phyloP scores from a whole-genome alignment of 2,113 vertebrate species.

The Phrynosoma platyrhinos region DNA sequence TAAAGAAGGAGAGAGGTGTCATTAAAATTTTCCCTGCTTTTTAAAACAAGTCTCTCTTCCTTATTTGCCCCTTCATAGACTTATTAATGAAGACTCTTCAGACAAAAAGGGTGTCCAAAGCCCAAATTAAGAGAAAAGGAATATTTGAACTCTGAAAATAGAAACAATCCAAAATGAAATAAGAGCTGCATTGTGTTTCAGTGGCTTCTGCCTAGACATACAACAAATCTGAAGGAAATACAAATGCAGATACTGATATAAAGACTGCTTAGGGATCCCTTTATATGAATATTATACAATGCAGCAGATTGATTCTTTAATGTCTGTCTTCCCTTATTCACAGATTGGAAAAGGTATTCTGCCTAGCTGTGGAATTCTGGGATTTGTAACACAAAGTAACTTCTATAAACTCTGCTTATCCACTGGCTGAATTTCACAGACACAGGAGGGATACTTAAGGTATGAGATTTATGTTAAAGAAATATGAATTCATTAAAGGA shows the following conservation, averaged over 20 bases:
- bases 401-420: no score
- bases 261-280: background rate
- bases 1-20: background rate
- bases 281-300: background rate
- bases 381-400: no score
- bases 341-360: background rate
- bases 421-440: no score
- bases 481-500: no score
- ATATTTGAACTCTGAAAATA: background rate
- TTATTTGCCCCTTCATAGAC: constrained; percentile 14
- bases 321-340: background rate
- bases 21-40: background rate
- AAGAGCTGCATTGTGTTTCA: background rate
- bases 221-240: background rate
- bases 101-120: constrained; percentile 2
- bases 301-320: constrained; percentile 3
- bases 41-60: constrained; percentile 23
- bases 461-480: no score
- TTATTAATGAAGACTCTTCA: constrained; percentile 26
- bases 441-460: no score
- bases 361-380: no score
- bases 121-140: background rate
- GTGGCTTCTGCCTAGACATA: background rate
- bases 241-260: background rate
- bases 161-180: constrained; percentile 22